Conservation (phyloP, 1,140 invertebrate genomes). For the Lucilia sericata region DNA sequence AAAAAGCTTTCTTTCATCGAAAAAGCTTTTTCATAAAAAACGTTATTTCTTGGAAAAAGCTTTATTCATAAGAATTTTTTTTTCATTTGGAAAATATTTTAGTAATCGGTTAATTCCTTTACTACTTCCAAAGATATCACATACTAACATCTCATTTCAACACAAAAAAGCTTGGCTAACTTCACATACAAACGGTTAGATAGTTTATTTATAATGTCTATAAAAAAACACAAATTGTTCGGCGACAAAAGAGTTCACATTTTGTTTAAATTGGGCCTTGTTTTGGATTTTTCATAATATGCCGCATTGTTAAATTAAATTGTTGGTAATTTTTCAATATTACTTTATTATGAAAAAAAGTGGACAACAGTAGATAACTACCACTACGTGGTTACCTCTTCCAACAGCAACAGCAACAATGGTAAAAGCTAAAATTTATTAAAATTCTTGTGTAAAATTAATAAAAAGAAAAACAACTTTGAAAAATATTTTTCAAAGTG, state of each 20-base stretch:
- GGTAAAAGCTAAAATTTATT: not conserved
- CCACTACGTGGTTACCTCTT: too few relatives aligned
- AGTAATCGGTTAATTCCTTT: too few relatives aligned
- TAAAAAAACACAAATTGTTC: conserved; percentile 26
- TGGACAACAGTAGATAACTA: not conserved
- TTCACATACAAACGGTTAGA: not conserved
- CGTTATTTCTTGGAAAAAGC: too few relatives aligned
- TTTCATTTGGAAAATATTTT: too few relatives aligned
- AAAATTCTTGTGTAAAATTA: not conserved
- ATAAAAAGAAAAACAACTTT: not conserved
- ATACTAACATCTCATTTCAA: too few relatives aligned
- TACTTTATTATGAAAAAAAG: not conserved
- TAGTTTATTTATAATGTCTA: conserved; percentile 18
- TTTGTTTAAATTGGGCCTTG: conserved; percentile 29
- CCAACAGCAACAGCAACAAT: too few relatives aligned
- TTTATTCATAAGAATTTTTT: too few relatives aligned
- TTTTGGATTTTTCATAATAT: conserved; percentile 17
- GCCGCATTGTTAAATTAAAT: conserved; percentile 41
- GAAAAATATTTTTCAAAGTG: too few relatives aligned
- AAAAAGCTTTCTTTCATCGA: too few relatives aligned
- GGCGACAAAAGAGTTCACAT: conserved; percentile 39
- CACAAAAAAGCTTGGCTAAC: too few relatives aligned
- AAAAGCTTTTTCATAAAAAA: too few relatives aligned
- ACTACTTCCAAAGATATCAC: too few relatives aligned
- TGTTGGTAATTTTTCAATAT: conserved; percentile 41